Evolutionary conservation across 1,140 invertebrate genomes (phyloP).

Genomic region (Tetramorium parvispinum): DNA sequence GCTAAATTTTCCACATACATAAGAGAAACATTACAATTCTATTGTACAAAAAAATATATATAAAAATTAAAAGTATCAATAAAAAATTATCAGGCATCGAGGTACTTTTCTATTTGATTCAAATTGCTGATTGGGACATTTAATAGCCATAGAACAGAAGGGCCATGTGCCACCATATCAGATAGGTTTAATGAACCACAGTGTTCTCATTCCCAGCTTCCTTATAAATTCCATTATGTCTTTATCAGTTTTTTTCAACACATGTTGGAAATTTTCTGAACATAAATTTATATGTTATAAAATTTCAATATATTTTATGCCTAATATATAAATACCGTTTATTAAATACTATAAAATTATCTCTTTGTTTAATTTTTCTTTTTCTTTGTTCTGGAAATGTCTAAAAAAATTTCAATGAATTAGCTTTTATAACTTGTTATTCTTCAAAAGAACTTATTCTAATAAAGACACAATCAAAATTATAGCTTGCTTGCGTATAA

Average conservation of each 20-base stretch:
- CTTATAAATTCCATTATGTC: conserved; percentile 15
- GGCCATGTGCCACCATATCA: conserved; percentile 55
- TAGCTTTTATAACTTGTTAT: background rate
- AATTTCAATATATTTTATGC: background rate
- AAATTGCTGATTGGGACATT: conserved; percentile 43
- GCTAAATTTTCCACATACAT: conserved; percentile 13
- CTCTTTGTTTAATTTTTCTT: background rate
- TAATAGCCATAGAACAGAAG: conserved; percentile 43
- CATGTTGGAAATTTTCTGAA: background rate
- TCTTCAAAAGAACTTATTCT: background rate
- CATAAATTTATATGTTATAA: background rate
- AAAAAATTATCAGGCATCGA: conserved; percentile 16
- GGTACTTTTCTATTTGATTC: conserved; percentile 34
- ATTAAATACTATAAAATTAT: background rate
- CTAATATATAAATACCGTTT: background rate
- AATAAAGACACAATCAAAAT: background rate
- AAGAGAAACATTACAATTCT: background rate
- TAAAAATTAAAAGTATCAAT: background rate
- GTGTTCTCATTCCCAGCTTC: background rate
- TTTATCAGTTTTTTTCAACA: background rate
- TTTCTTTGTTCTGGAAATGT: background rate
- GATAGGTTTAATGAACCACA: background rate
- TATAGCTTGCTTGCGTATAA: background rate
- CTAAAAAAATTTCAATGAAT: background rate
- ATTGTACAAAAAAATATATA: too few species aligned